Evolutionary conservation across 2,888 invertebrate genomes (phyloP), one percentile per base, ranked within the genome.

Genomic region (Zaprionus bogoriensis): DNA sequence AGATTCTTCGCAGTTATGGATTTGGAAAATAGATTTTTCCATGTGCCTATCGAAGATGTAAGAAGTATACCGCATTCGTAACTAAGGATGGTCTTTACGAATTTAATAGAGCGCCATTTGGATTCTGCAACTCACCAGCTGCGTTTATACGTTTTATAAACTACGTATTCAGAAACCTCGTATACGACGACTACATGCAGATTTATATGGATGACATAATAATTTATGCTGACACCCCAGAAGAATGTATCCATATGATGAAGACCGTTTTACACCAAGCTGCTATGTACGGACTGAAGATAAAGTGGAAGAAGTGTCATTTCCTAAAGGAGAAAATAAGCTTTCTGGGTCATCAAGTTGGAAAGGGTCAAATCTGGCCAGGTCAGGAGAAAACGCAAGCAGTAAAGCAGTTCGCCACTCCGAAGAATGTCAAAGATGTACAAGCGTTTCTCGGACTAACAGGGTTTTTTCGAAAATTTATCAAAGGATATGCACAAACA

Each of bases 381-480:
- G 32, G 32, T 5, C n/a, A 32, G 12, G 32, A 32, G 12, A 6
- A 32, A 32, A 32, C 32, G 12, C 5, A n/a, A 4, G 32, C 32
- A 2, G 32, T 32, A 2, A 32, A 30, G 46, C 58, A 7, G 36
- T 36, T 30, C 47, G 59, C 28, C 7, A 58, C 5, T 7, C 7
- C 36, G 3, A 36, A 36, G 9, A 36, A 17, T 17, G 9, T 36
- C 4, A 36, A 17, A 51, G 27, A 51, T 87, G 75, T 32, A 46
- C 3, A 45, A 30, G 19, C 14, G 32, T 36, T 12, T 47, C 14
- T 32, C 55, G 48, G 30, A 27, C 9, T 36, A 36, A 17, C 17
- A 17, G 36, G 36, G 14, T 36, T 36, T n/a, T 38, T 38, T 17
- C 6, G 17, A 3, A 38, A 38, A 14, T 38, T 38, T 38, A 14